These are phyloP conservation scores for Coenonympha glycerion DNA, from an alignment of 2,888 invertebrate species.

Conservation along the genomic window DNA sequence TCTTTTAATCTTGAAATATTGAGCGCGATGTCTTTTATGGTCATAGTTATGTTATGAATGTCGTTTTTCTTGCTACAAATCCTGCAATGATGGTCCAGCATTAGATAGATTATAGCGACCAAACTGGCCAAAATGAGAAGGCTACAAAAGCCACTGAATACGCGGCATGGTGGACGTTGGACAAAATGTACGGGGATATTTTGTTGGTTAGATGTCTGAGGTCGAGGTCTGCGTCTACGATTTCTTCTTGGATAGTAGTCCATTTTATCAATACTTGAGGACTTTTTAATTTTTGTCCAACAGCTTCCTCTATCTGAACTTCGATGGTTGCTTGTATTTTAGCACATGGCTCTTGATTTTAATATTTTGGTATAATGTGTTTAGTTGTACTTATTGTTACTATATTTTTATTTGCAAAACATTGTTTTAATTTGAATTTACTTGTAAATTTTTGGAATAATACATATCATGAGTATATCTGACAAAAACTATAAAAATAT, in stretches of 20 bases:
- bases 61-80: constrained; percentile 43
- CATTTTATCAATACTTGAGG: constrained; percentile 35
- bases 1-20: constrained; percentile 46
- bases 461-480: too few species aligned
- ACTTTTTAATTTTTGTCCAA: neutral
- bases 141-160: constrained; percentile 38
- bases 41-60: constrained; percentile 42
- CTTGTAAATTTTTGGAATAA: too few species aligned
- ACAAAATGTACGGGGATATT: constrained; percentile 8
- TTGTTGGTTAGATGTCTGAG: constrained; percentile 18
- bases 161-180: constrained; percentile 32
- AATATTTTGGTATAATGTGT: too few species aligned
- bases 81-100: constrained; percentile 52
- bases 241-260: constrained; percentile 43
- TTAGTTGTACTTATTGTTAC: too few species aligned
- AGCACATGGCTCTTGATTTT: neutral
- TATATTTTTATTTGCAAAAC: too few species aligned
- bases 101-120: constrained; percentile 46
- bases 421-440: too few species aligned
- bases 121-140: constrained; percentile 46
- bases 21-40: constrained; percentile 48
- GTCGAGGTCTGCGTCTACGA: constrained; percentile 39
- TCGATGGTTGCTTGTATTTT: neutral
- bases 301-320: neutral
- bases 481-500: too few species aligned